These are phyloP conservation scores for Petrocephalus microphthalmus DNA, from an alignment of 2,113 vertebrate species.

Conservation along the genomic window DNA sequence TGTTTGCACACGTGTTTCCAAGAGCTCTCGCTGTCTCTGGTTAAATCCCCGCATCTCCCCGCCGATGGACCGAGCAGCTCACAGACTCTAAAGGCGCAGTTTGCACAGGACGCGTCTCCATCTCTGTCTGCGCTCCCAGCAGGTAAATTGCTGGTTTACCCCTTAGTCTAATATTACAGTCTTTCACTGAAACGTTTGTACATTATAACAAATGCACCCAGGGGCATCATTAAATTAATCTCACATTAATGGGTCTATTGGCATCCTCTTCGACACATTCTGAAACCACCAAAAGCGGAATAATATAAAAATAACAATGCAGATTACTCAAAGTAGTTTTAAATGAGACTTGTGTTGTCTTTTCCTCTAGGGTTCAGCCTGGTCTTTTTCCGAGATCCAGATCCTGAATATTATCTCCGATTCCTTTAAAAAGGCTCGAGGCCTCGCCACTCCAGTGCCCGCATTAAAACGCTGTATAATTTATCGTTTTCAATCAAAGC, in stretches of 20 bases:
- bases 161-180: neutral
- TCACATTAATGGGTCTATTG: neutral
- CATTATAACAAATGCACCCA: neutral
- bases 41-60: neutral
- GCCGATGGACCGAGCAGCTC: too few species aligned
- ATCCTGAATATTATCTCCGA: neutral
- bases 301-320: neutral
- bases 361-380: too few species aligned
- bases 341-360: neutral
- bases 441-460: neutral
- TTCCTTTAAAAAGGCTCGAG: neutral
- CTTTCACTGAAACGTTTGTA: neutral
- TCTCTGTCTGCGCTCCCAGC: neutral
- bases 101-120: too few species aligned
- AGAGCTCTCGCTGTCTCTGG: neutral
- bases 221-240: neutral
- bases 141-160: neutral
- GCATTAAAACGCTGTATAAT: neutral
- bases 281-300: neutral
- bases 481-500: neutral
- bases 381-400: neutral
- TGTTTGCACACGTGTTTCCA: neutral
- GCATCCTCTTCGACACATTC: neutral
- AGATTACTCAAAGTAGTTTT: neutral
- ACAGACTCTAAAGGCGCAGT: neutral